These are phyloP conservation scores for Corythoichthys haematopterus DNA, from an alignment of 2,113 vertebrate species.

Conservation along the genomic window DNA sequence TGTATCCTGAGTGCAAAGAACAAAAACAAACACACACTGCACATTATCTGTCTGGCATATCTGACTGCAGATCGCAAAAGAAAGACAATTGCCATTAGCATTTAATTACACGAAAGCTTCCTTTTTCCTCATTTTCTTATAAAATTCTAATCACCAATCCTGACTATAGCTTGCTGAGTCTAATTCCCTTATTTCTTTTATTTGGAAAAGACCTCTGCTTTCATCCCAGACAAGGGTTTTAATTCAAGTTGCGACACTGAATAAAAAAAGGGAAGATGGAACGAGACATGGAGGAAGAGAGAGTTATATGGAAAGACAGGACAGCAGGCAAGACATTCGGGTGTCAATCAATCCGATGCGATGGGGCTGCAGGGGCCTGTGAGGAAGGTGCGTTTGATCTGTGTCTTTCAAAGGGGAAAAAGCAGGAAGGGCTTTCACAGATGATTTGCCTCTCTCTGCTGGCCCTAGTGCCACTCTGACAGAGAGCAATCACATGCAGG, in stretches of 20 bases:
- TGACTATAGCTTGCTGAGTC: slow-evolving; percentile 60
- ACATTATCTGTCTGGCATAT: slow-evolving; percentile 36
- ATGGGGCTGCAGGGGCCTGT: slow-evolving; percentile 51
- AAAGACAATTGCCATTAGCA: slow-evolving; percentile 64
- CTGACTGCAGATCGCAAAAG: slow-evolving; percentile 36
- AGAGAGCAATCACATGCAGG: slow-evolving; percentile 74
- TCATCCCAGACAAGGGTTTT: slow-evolving; percentile 78
- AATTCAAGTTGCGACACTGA: slow-evolving; percentile 69
- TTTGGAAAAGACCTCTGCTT: slow-evolving; percentile 70
- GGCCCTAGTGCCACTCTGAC: slow-evolving; percentile 70
- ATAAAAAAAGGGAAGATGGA: slow-evolving; percentile 57
- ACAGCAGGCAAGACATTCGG: slow-evolving; percentile 55
- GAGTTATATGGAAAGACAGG: slow-evolving; percentile 54
- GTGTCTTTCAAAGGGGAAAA: slow-evolving; percentile 73
- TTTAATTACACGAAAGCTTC: slow-evolving; percentile 58
- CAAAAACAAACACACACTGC: too few species aligned
- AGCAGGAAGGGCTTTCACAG: slow-evolving; percentile 77
- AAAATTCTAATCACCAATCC: slow-evolving; percentile 66
- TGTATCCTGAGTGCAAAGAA: too few species aligned
- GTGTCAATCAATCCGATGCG: slow-evolving; percentile 81
- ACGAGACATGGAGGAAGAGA: slow-evolving; percentile 17
- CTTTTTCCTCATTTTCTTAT: slow-evolving; percentile 22
- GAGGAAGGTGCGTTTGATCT: slow-evolving; percentile 76
- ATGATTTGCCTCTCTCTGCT: slow-evolving; percentile 69
- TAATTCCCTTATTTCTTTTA: slow-evolving; percentile 62